Evolutionary conservation across 2,797 vertebrate genomes (phyloP), one percentile per base, ranked within the genome.

Genomic region (Eospalax fontanierii): DNA sequence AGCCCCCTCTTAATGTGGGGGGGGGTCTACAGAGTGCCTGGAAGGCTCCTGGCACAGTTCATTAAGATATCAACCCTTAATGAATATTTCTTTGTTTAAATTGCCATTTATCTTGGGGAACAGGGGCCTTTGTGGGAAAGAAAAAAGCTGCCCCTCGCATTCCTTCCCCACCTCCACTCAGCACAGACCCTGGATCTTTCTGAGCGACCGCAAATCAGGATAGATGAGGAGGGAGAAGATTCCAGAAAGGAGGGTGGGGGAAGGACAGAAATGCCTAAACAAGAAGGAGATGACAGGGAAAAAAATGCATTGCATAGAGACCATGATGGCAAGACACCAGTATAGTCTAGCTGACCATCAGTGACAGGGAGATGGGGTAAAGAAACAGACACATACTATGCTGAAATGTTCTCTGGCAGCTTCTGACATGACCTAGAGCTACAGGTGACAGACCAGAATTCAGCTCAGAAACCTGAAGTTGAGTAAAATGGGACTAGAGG

Each of bases 61-160:
- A 98, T 99, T 98, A 99, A 98, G 98, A 98, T 98, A 98, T 98
- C 98, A 98, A 97, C 97, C 97, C 97, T 97, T 98, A 98, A 98
- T 98, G 98, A 98, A 98, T 98, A 98, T 98, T 98, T 98, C 98
- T 98, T 98, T 98, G 98, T 98, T 98, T 98, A 98, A 98, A 98
- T 98, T 98, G 97, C 98, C 98, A 98, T 98, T 98, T 98, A 98
- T 98, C 98, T 98, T 82, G 24, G 61, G 80, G 96, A 92, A 93
- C 28, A 75, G 93, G 96, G 89, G 89, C 79, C 89, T 96, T 57
- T 71, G 86, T 89, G 86, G 95, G 95, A 91, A 97, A 95, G 97
- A 95, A 95, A 97, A 95, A 94, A 92, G 38, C 89, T 87, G 5
- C 1, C 97, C 97, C 97, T 97, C 46, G 94, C 38, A 66, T 7